Percentiles rank a stretch among this genome's conserved stretches.
Conservation (phyloP, 2,888 invertebrate genomes). For the Epirrhoe tristata region DNA sequence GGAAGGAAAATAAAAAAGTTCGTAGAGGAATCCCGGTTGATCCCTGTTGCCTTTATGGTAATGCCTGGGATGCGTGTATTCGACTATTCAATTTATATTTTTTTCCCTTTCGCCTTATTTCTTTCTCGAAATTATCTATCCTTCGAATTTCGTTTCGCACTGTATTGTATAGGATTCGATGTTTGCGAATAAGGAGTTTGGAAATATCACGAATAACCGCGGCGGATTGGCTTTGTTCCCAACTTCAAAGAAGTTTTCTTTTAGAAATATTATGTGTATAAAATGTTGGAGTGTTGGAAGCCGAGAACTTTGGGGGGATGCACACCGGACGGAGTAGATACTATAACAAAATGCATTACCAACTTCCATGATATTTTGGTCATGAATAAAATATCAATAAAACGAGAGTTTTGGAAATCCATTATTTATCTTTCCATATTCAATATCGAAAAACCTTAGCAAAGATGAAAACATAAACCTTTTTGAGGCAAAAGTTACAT, state of each 20-base stretch:
- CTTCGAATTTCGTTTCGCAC: constrained; percentile 85
- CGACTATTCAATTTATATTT: constrained; percentile 85
- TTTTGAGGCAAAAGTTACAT: background rate
- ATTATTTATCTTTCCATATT: background rate
- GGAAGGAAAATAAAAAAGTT: constrained; percentile 86
- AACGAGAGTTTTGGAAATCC: constrained; percentile 9
- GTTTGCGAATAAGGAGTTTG: constrained; percentile 83
- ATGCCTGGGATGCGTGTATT: constrained; percentile 84
- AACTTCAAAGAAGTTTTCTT: constrained; percentile 84
- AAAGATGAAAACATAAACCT: background rate
- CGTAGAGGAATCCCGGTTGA: constrained; percentile 84
- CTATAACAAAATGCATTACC: constrained; percentile 53
- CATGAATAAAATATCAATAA: constrained; percentile 18
- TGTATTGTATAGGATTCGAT: constrained; percentile 84
- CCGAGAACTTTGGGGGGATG: constrained; percentile 57
- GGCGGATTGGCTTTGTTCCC: constrained; percentile 82
- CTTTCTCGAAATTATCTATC: constrained; percentile 84
- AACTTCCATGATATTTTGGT: constrained; percentile 25
- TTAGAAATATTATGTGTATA: constrained; percentile 77
- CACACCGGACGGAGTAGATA: constrained; percentile 50
- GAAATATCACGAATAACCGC: constrained; percentile 83
- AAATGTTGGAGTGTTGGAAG: constrained; percentile 60
- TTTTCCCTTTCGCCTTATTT: constrained; percentile 82
- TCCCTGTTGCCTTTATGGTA: constrained; percentile 85
- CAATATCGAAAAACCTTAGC: background rate